Conservation (phyloP, 2,797 vertebrate genomes). For the Bucorvus abyssinicus region DNA sequence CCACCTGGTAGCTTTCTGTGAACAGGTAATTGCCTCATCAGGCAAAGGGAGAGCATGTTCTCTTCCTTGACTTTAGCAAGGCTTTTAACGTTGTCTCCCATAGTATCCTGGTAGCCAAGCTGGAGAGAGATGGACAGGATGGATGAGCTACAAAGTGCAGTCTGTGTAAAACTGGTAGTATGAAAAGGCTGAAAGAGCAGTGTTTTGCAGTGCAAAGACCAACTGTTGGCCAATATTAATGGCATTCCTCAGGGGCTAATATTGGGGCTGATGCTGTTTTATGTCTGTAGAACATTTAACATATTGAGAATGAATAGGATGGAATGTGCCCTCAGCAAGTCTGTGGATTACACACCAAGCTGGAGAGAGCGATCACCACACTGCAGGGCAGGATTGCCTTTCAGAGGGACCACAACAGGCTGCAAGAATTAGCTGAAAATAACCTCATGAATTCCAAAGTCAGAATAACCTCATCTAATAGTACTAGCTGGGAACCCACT, state of each 20-base stretch:
- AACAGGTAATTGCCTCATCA: background rate
- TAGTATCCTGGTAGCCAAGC: background rate
- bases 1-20: fast-evolving
- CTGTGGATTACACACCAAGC: background rate
- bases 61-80: background rate
- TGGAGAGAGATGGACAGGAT: background rate
- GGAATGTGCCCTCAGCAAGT: background rate
- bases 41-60: background rate
- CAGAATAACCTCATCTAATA: background rate
- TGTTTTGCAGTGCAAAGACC: background rate
- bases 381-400: background rate
- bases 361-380: background rate
- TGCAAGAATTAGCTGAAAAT: background rate
- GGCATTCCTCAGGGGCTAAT: background rate
- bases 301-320: background rate
- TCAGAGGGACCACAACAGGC: background rate
- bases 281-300: background rate
- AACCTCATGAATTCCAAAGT: background rate
- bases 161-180: background rate
- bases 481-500: background rate
- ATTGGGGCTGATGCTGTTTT: background rate
- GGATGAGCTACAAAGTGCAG: background rate
- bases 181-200: background rate
- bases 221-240: background rate
- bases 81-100: background rate